Base-by-base conservation (phyloP, 2,888 invertebrate species). In the Protophormia terraenovae region DNA sequence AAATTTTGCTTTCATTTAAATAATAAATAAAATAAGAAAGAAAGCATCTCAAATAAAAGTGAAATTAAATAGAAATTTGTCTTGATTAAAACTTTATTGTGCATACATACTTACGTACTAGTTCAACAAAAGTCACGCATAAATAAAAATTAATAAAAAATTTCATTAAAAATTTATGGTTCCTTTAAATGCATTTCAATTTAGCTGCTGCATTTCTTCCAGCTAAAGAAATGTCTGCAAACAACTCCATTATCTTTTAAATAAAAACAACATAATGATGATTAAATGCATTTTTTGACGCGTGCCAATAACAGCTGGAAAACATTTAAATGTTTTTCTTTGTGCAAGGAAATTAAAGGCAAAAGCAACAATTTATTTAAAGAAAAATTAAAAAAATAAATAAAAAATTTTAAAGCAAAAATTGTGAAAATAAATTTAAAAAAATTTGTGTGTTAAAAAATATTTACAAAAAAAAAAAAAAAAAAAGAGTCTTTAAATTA, bases 231-330 rank as follows among this genome's bases (percentile, higher is more conserved):
- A 6, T 72, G 50, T n/a, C 55, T 38, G 66, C 55, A 73, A n/a
- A 80, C 73, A 73, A 38, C 45, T 73, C 47, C n/a, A 47, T 47
- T 67, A 32, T 32, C 32, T 16, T n/a, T 45, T 62, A 27, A 32
- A 50, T 22, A 19, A 35, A 22, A 4, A 75, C 27, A 45, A 22
- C 19, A 22, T 22, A 22, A 69, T 47, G 35, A 66, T 67, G 55
- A 72, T 80, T 75, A 83, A 83, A 71, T 83, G 77, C n/a, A 72
- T 76, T 76, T n/a, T 83, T 24, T 72, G 82, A 83, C 50, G 71
- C 76, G 76, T 77, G 82, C 77, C 82, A 83, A 76, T 76, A 76
- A 71, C 82, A 77, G 64, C 76, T 77, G 73, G 41, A 72, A 64
- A 35, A 47, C n/a, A 66, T 64, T n/a, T n/a, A n/a, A n/a, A n/a